Conservation (phyloP, 2,797 vertebrate species). For the Amblyraja radiata region DNA sequence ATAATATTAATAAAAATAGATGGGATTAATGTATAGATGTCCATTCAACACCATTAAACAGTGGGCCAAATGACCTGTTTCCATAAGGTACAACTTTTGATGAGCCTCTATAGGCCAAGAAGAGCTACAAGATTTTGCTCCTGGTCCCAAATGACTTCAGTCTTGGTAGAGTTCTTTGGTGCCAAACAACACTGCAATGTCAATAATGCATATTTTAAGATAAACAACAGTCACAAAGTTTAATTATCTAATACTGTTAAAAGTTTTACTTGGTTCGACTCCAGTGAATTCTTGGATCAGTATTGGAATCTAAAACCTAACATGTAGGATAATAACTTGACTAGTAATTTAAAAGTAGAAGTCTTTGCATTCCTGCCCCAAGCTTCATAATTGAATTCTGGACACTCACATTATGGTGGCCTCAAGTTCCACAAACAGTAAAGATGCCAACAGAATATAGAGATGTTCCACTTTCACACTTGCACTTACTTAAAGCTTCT, state of each 20-base stretch:
- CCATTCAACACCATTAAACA: too few species aligned
- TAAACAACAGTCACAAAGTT: not conserved
- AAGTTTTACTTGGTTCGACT: not conserved
- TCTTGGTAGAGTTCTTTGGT: not conserved
- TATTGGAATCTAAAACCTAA: not conserved
- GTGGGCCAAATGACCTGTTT: too few species aligned
- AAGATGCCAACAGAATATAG: constrained; percentile 4
- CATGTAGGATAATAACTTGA: not conserved
- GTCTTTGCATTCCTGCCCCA: not conserved
- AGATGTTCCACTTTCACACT: not conserved
- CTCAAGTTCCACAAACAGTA: not conserved
- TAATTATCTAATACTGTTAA: not conserved
- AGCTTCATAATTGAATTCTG: not conserved
- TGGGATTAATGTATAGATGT: too few species aligned
- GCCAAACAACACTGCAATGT: not conserved
- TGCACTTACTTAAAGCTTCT: constrained; percentile 55
- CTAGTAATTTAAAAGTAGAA: not conserved
- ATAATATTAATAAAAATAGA: too few species aligned
- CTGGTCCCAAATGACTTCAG: not conserved
- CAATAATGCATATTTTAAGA: not conserved
- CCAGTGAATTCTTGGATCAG: not conserved
- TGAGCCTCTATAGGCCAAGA: not conserved
- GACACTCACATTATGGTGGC: not conserved
- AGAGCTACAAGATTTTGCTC: not conserved
- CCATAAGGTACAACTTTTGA: too few species aligned